phyloP scores from a whole-genome alignment of 2,113 vertebrate species.

The Calidris pygmaea region DNA sequence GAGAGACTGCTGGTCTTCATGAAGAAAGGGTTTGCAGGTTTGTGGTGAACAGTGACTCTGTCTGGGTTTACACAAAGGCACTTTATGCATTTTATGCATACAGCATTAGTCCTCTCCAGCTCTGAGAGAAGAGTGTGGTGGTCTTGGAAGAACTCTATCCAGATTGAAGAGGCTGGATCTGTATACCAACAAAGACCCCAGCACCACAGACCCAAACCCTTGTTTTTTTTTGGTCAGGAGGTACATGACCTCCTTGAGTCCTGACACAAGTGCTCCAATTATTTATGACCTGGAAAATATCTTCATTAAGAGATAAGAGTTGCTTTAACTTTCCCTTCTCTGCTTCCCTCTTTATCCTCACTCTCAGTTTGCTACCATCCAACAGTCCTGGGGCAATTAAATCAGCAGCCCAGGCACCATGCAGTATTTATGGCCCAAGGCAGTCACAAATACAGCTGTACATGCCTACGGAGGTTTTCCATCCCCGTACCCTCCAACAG shows the following conservation, averaged over 20 bases:
- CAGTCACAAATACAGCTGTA: not conserved
- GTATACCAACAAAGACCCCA: not conserved
- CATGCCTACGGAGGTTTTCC: not conserved
- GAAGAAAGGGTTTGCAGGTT: not conserved
- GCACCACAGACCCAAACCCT: not conserved
- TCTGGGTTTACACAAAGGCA: not conserved
- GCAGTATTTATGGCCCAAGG: not conserved
- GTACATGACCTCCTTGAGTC: not conserved
- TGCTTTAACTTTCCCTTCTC: not conserved
- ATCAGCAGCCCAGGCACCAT: not conserved
- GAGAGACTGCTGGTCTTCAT: not conserved
- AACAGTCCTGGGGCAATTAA: not conserved
- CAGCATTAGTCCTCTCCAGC: not conserved
- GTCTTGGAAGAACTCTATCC: not conserved
- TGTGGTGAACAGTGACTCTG: not conserved
- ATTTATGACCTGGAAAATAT: not conserved
- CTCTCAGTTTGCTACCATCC: not conserved
- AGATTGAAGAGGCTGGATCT: not conserved
- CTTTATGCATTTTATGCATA: not conserved
- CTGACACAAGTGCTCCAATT: not conserved
- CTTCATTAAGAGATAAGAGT: not conserved
- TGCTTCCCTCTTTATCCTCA: not conserved
- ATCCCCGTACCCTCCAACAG: not conserved
- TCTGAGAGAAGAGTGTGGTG: not conserved
- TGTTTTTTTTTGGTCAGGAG: not conserved